Conservation (phyloP, 1,140 invertebrate species). For the Sarcophaga peregrina region DNA sequence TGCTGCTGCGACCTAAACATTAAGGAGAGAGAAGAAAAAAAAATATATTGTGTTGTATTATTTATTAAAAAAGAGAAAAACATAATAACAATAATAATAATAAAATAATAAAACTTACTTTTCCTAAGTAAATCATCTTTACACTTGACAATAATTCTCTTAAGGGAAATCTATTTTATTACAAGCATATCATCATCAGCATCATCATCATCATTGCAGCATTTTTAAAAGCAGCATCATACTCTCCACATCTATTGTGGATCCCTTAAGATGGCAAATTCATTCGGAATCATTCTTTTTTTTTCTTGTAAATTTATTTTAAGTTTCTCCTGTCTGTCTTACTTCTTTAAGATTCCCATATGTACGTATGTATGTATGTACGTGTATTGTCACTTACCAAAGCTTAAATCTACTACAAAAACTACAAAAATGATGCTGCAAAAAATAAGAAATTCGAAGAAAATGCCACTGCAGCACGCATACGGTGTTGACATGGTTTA, state of each 20-base stretch:
- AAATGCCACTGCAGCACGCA: conserved; percentile 28
- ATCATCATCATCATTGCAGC: neutral
- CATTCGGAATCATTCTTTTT: neutral
- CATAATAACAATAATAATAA: too few relatives aligned
- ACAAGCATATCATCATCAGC: conserved; percentile 21
- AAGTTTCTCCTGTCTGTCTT: too few relatives aligned
- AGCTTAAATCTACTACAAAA: neutral
- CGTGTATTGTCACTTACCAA: too few relatives aligned
- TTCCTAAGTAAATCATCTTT: conserved; percentile 26
- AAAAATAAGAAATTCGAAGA: neutral
- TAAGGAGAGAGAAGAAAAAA: neutral
- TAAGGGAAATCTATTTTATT: conserved; percentile 31
- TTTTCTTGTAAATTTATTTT: too few relatives aligned
- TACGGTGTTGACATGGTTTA: conserved; percentile 25
- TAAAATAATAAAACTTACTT: conserved; percentile 2
- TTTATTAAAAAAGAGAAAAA: conserved; percentile 5
- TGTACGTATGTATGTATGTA: too few relatives aligned
- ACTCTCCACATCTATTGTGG: neutral
- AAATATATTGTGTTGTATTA: conserved; percentile 5
- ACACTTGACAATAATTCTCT: conserved; percentile 20
- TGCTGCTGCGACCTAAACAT: neutral
- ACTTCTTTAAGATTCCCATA: too few relatives aligned
- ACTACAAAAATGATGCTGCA: neutral
- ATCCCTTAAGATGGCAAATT: conserved; percentile 32
- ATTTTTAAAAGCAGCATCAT: neutral